Evolutionary conservation across 2,888 invertebrate genomes (phyloP), one percentile per base, ranked within the genome.

Genomic region (Parapristionchus giblindavisi): DNA sequence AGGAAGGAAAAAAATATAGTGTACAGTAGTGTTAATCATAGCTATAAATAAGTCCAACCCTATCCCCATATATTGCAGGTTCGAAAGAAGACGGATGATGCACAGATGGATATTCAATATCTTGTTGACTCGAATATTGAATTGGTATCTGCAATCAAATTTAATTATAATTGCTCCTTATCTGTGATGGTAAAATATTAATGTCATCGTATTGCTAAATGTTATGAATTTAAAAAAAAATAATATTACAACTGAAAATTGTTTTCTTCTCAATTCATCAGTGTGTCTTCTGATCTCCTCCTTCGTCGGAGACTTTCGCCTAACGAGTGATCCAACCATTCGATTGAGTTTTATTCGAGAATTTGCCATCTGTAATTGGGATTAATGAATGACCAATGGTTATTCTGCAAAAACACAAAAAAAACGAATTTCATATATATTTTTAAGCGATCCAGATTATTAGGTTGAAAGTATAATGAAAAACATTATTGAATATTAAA

Each of bases 241-340:
- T 43, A 17, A 8, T 54, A 14, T 5, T n/a, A 68, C 68, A n/a
- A 48, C 36, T 0, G 36, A 34, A 52, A 68, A 68, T 38, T 68
- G 68, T 36, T 68, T 68, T 40, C 70, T 71, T 6, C 27, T 71
- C 38, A 71, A 29, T 56, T 71, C 56, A 71, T 71, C 70, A 14
- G 70, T 56, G 21, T 71, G 70, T 29, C 56, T 27, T 71, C 70
- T 27, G 38, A 56, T 17, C 29, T 71, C 70, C 17, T 38, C 70
- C 32, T 56, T 54, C 29, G 54, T 24, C 56, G 17, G 29, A 5
- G 54, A 11, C 27, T 56, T 38, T 5, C 32, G 38, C 21, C 70
- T 8, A 3, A 32, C 40, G 8, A 71, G 70, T 11, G 70, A 56
- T 21, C 56, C 70, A n/a, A 21, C 56, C 14, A 71, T 40, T 2